Evolutionary conservation across 2,113 vertebrate species (phyloP), one percentile per base, ranked within the genome.

Genomic region (Charina bottae): DNA sequence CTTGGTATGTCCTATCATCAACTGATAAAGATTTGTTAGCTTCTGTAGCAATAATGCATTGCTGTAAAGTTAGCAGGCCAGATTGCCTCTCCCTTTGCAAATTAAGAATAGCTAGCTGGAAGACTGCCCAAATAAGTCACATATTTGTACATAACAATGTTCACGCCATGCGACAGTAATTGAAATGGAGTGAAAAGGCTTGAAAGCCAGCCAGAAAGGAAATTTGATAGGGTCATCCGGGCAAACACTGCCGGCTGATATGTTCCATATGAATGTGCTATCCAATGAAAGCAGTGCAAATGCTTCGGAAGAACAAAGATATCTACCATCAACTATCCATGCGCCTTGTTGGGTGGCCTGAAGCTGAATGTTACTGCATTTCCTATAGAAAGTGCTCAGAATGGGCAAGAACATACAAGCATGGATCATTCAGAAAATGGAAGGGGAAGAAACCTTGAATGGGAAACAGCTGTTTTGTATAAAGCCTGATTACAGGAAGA

Each of bases 231-330:
- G 55, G 94, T 94, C 93, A 92, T 89, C 49, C 92, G 93, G 94
- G 96, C 94, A 96, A 96, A 96, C 94, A 91, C 95, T 96, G 95
- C 85, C 93, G 95, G 93, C 95, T 94, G 94, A 97, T 96, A 96
- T 90, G 83, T 91, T 97, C 92, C 90, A 96, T 93, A 96, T 94
- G 95, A 96, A 92, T 64, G 92, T 55, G 23, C 56, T 87, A 62
- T 95, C 83, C 93, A 15, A 92, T 96, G 26, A n/a, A 93, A 88
- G 91, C 95, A 93, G 93, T 11, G n/a, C 10, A 90, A 93, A 95
- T 94, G 95, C 46, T 88, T 54, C 17, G 55, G 17, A 0, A 21
- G 78, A 91, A 95, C 33, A 23, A 53, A 88, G 15, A 60, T 89
- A 94, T 49, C 78, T 83, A 59, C 86, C 90, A 89, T 93, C 3